Percentiles rank a stretch among this genome's conserved stretches.
phyloP scores from a whole-genome alignment of 2,113 vertebrate genomes.

The Chloropsis cyanopogon region DNA sequence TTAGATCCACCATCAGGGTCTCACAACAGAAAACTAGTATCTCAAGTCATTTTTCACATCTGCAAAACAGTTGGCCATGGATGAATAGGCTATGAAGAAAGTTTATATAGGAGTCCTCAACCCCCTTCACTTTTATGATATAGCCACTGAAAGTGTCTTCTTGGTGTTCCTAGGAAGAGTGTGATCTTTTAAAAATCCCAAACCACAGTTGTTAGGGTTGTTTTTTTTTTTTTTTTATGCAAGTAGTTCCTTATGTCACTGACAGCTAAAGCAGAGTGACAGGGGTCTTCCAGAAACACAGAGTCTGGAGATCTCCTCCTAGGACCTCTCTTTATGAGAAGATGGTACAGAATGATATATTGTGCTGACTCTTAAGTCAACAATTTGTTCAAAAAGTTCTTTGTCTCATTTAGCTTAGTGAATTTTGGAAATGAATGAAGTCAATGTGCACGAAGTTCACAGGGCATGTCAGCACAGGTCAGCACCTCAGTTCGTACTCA shows the following conservation, averaged over 20 bases:
- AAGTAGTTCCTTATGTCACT: not conserved
- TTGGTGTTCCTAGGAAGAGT: not conserved
- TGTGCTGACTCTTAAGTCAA: not conserved
- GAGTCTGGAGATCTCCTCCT: not conserved
- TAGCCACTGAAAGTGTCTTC: not conserved
- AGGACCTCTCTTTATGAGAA: not conserved
- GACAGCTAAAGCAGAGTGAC: not conserved
- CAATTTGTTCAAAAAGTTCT: not conserved
- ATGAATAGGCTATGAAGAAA: not conserved
- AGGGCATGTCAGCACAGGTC: not conserved
- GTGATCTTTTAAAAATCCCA: not conserved
- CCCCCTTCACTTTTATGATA: not conserved
- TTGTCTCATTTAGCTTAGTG: not conserved
- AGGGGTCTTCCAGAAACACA: not conserved
- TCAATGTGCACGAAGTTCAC: not conserved
- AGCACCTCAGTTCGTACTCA: not conserved
- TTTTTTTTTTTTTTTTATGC: not conserved
- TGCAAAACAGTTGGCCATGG: not conserved
- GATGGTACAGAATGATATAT: not conserved
- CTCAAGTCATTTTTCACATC: not conserved
- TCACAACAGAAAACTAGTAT: not conserved
- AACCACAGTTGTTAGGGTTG: fast-evolving
- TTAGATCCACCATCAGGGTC: not conserved
- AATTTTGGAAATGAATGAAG: not conserved
- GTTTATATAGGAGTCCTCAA: not conserved